Evolutionary conservation across 2,113 vertebrate species (phyloP).

Genomic region (Phrynocephalus versicolor): DNA sequence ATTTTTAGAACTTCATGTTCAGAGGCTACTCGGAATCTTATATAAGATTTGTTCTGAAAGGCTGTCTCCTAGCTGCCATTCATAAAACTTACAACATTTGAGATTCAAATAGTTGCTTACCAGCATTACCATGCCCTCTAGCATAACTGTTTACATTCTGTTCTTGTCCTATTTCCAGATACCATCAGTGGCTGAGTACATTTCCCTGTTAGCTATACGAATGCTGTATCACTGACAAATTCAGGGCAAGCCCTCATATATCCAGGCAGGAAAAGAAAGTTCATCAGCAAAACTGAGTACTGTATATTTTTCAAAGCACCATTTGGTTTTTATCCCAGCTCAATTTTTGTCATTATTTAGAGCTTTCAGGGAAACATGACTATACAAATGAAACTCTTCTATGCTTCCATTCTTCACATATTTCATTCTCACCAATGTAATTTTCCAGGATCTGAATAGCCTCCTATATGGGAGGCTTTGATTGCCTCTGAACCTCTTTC

Average conservation of each 20-base stretch:
- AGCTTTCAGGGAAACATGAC: constrained; percentile 2
- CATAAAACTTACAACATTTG: constrained; percentile 66
- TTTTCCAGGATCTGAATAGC: constrained; percentile 1
- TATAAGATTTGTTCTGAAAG: constrained; percentile 50
- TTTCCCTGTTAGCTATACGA: constrained; percentile 20
- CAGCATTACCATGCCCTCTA: constrained; percentile 57
- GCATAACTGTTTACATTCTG: constrained; percentile 64
- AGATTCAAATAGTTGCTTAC: constrained; percentile 54
- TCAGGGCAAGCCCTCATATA: constrained; percentile 29
- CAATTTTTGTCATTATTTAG: neutral
- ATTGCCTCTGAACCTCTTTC: neutral
- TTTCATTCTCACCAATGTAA: neutral
- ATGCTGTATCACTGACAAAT: constrained; percentile 43
- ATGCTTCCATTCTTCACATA: neutral
- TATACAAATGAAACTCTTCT: constrained; percentile 6
- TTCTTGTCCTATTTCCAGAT: constrained; percentile 61
- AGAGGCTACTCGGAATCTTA: constrained; percentile 42
- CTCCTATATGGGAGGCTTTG: neutral
- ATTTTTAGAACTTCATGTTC: constrained; percentile 17
- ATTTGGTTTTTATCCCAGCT: constrained; percentile 25
- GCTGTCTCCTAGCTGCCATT: constrained; percentile 61
- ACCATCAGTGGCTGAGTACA: constrained; percentile 42
- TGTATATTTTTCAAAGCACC: constrained; percentile 5
- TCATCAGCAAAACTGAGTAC: constrained; percentile 16
- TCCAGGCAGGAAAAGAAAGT: constrained; percentile 1